A percentile compares a stretch with the other conserved stretches of the same genome.
phyloP scores from a whole-genome alignment of 2,888 invertebrate genomes.

The Hirtodrosophila histrioides region DNA sequence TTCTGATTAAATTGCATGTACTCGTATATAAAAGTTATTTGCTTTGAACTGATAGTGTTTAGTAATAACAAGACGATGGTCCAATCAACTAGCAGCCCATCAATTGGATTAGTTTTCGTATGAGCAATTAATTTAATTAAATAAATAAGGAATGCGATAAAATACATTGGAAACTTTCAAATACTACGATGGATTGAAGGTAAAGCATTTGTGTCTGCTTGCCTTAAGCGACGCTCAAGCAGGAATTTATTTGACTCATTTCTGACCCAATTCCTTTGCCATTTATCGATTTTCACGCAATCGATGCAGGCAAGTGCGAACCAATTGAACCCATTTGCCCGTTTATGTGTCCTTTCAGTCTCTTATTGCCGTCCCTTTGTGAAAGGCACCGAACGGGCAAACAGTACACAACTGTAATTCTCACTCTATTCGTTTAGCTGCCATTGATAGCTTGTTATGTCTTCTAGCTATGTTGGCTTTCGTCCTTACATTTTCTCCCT shows the following conservation, averaged over 20 bases:
- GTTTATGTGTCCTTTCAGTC: constrained; percentile 1
- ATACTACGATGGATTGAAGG: too few relatives aligned
- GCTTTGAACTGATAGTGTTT: background rate
- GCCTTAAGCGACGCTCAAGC: background rate
- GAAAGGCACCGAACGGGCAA: background rate
- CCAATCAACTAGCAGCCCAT: too few relatives aligned
- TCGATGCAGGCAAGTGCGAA: constrained; percentile 5
- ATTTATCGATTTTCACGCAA: constrained; percentile 31
- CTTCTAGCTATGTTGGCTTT: background rate
- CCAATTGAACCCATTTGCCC: constrained; percentile 20
- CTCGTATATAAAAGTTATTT: too few relatives aligned
- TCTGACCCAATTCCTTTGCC: constrained; percentile 24
- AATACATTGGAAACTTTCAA: too few relatives aligned
- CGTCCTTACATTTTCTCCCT: too few relatives aligned
- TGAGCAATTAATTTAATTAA: too few relatives aligned
- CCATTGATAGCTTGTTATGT: constrained; percentile 8
- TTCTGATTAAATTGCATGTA: constrained; percentile 5
- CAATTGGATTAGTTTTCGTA: too few relatives aligned
- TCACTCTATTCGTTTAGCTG: constrained; percentile 1
- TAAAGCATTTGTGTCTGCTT: background rate
- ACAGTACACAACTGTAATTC: constrained; percentile 1
- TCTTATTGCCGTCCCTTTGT: background rate
- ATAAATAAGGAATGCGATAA: background rate
- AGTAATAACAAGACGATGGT: too few relatives aligned
- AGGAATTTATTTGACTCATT: background rate